Conservation (phyloP, 2,113 vertebrate species). For the Pycnonotus jocosus region DNA sequence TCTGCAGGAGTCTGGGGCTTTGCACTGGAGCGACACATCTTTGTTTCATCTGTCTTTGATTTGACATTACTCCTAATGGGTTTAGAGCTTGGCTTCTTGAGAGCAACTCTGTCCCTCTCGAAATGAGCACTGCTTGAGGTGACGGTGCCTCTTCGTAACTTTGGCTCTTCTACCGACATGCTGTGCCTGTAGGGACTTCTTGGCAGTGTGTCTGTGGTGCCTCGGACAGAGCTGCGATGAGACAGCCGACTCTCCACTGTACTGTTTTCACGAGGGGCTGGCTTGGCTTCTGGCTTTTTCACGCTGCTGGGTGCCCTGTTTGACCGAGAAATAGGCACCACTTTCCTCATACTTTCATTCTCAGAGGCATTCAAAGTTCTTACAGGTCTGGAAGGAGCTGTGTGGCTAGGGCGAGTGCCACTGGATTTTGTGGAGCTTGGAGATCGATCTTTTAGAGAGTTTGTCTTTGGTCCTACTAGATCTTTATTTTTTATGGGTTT, state of each 20-base stretch:
- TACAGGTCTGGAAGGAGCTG: constrained; percentile 59
- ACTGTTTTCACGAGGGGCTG: constrained; percentile 33
- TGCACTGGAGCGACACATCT: constrained; percentile 82
- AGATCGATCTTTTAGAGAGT: constrained; percentile 57
- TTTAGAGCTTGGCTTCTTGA: constrained; percentile 85
- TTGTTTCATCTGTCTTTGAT: constrained; percentile 78
- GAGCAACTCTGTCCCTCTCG: constrained; percentile 72
- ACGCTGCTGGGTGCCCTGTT: constrained; percentile 54
- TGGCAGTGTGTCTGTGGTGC: constrained; percentile 69
- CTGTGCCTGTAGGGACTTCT: constrained; percentile 77
- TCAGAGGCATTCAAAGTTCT: constrained; percentile 81
- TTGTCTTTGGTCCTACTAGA: constrained; percentile 60
- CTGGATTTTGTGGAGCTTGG: constrained; percentile 30
- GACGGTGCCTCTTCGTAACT: constrained; percentile 62
- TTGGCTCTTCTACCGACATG: constrained; percentile 79
- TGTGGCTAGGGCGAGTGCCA: neutral
- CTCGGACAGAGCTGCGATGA: constrained; percentile 75
- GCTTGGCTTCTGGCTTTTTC: constrained; percentile 71
- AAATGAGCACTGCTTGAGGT: constrained; percentile 54
- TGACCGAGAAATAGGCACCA: constrained; percentile 85
- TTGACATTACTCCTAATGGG: constrained; percentile 81
- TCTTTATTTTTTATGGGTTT: constrained; percentile 66
- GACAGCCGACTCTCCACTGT: constrained; percentile 55
- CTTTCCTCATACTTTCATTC: constrained; percentile 86
- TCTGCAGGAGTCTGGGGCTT: constrained; percentile 71